A percentile compares a stretch with the other conserved stretches of the same genome.
Evolutionary conservation across 2,888 invertebrate species (phyloP).

Genomic region (Calameuta pallipes): DNA sequence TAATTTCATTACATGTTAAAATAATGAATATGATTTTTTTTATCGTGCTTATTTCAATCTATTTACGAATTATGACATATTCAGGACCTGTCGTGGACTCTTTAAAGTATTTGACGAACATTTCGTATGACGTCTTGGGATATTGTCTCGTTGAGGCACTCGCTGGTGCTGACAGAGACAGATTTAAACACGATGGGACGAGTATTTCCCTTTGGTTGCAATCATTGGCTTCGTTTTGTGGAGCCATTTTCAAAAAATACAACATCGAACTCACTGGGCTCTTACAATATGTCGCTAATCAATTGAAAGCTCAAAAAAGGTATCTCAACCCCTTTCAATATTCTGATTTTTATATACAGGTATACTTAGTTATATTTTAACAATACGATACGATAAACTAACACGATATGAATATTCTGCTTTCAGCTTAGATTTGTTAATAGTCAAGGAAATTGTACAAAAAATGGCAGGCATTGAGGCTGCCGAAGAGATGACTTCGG

Average conservation of each 20-base stretch:
- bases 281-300: slow-evolving; percentile 96
- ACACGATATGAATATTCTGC: slow-evolving; percentile 14
- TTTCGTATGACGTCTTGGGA: slow-evolving; percentile 96
- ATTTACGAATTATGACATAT: background rate
- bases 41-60: background rate
- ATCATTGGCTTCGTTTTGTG: slow-evolving; percentile 94
- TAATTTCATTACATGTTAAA: background rate
- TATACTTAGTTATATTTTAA: background rate
- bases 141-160: slow-evolving; percentile 96
- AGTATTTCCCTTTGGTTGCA: slow-evolving; percentile 95
- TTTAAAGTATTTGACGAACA: slow-evolving; percentile 91
- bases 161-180: slow-evolving; percentile 79
- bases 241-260: slow-evolving; percentile 97
- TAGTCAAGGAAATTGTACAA: slow-evolving; percentile 96
- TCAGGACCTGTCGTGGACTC: slow-evolving; percentile 93
- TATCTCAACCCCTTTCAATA: slow-evolving; percentile 54
- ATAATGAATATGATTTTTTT: background rate
- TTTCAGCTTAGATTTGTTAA: slow-evolving; percentile 86
- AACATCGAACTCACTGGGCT: slow-evolving; percentile 94
- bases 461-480: slow-evolving; percentile 99
- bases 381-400: no score
- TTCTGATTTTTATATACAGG: background rate
- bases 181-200: slow-evolving; percentile 89
- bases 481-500: slow-evolving; percentile 94
- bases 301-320: slow-evolving; percentile 96